Conservation (phyloP, 2,888 invertebrate genomes). For the Cephus rjabovi region DNA sequence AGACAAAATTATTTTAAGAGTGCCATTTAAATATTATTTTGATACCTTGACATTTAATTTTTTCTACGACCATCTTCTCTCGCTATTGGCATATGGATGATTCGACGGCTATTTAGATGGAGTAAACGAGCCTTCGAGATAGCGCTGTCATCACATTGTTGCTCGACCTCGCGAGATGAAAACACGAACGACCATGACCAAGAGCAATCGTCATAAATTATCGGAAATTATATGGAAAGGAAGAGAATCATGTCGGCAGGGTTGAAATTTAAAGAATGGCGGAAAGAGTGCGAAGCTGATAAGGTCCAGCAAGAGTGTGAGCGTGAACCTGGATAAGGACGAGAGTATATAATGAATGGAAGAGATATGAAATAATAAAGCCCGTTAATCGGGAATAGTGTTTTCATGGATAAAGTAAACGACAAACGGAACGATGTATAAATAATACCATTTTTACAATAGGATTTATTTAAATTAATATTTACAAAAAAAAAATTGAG, state of each 20-base stretch:
- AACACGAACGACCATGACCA: background rate
- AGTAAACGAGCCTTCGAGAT: background rate
- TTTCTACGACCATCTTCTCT: background rate
- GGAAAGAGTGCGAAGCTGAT: background rate
- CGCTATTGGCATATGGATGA: background rate
- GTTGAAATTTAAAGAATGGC: background rate
- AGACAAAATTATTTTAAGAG: background rate
- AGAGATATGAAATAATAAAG: constrained; percentile 17
- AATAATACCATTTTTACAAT: constrained; percentile 59
- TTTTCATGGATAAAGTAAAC: background rate
- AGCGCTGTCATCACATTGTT: background rate
- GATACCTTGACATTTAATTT: background rate
- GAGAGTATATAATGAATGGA: background rate
- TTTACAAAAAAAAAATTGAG: constrained; percentile 55
- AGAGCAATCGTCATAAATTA: background rate
- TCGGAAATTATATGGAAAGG: background rate
- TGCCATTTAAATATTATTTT: background rate
- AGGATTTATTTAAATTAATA: constrained; percentile 61
- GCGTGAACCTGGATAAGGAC: background rate
- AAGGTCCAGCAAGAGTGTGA: background rate
- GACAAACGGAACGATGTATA: constrained; percentile 30
- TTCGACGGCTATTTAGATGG: background rate
- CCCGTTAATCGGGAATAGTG: background rate
- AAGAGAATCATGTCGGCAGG: background rate
- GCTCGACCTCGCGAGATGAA: background rate